Base-by-base conservation (phyloP, 2,113 vertebrate genomes). In the Haplochromis burtoni region DNA sequence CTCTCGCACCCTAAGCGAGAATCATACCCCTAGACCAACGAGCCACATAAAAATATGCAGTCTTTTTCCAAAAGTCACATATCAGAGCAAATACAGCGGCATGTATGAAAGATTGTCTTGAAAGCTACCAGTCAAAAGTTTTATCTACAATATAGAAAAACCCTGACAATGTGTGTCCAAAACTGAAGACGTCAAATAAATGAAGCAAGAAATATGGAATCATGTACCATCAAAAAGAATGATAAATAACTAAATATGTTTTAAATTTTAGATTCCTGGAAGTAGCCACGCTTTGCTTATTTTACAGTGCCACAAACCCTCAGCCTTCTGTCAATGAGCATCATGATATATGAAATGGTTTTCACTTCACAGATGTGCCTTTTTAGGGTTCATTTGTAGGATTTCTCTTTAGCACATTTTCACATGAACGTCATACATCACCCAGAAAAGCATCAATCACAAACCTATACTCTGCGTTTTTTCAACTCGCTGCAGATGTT, bases 1-100 rank as follows among this genome's bases (percentile, higher is more conserved):
- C 95, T 96, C 95, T 96, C 95, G 95, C 96, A 96, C 96, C 96
- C 96, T 95, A 96, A 96, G 96, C 95, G 95, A 96, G 95, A 96
- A 96, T 96, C 95, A 96, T 95, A 96, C 95, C 93, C 96, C 96
- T 96, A 96, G 95, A 96, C 96, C 96, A 96, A 96, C 95, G 96
- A 96, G 95, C 96, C 91, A 81, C 94, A 24, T 54, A 0, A 40
- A 11, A 40, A 40, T 1, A 3, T 40, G 2, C 38, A 40, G 45
- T 17, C 2, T 17, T 49, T 49, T 49, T 49, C 47, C 0, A 0
- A 17, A 1, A 49, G 47, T 49, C 8, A 19, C 47, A 49, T 19
- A 49, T 8, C 47, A 49, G 2, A 49, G 47, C 2, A 49, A 49
- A 49, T 8, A 16, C 8, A 49, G 45, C 7, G 0, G 16, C 47